phyloP scores from a whole-genome alignment of 2,113 vertebrate genomes.

The Cynocephalus volans region DNA sequence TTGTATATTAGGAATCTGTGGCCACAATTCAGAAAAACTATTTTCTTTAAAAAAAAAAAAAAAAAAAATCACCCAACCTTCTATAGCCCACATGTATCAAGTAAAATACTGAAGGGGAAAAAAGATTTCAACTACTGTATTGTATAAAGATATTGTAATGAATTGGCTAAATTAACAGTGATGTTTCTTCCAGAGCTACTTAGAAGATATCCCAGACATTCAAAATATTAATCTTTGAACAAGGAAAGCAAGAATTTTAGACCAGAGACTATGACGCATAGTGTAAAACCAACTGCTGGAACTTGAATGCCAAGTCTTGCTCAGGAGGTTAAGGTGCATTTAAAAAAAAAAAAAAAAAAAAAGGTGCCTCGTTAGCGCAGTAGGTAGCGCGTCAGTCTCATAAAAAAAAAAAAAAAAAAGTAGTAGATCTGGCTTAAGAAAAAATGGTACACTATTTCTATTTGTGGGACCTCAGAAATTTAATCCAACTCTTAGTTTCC shows the following conservation, averaged over 20 bases:
- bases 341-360: background rate
- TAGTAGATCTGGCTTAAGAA: background rate
- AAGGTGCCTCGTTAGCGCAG: too few species aligned
- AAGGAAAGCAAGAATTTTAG: slow-evolving; percentile 55
- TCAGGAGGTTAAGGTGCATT: background rate
- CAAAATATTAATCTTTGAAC: slow-evolving; percentile 57
- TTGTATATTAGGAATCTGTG: background rate
- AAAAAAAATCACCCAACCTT: background rate
- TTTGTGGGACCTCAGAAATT: slow-evolving; percentile 3
- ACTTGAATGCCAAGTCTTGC: background rate
- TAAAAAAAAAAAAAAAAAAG: background rate
- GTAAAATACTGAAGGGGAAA: background rate
- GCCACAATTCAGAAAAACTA: slow-evolving; percentile 7
- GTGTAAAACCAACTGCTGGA: background rate
- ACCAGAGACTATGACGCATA: background rate
- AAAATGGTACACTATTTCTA: background rate
- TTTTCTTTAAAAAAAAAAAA: background rate
- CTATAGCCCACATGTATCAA: background rate
- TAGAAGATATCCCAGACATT: slow-evolving; percentile 38
- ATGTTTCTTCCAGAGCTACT: slow-evolving; percentile 4
- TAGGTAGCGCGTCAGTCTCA: too few species aligned
- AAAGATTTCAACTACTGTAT: background rate
- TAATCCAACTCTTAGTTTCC: slow-evolving; percentile 21
- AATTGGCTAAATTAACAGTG: background rate
- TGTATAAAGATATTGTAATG: background rate